A percentile compares a stretch with the other conserved stretches of the same genome.
Conservation (phyloP, 2,888 invertebrate genomes). For the Ernsta delagoae region DNA sequence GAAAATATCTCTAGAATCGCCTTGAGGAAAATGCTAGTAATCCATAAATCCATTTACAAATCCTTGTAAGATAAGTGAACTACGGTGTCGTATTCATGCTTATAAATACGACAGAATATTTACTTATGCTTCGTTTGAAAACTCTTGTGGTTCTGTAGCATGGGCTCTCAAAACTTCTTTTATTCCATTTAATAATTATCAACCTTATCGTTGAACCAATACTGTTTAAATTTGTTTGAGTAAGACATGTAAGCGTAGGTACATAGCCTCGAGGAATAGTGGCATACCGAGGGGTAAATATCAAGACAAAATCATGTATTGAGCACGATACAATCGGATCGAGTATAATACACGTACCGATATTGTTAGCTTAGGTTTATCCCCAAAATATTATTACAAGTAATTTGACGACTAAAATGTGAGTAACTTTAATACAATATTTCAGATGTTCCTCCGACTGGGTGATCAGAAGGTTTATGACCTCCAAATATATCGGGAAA, state of each 20-base stretch:
- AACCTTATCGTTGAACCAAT: neutral
- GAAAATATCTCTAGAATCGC: constrained; percentile 11
- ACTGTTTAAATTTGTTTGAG: constrained; percentile 6
- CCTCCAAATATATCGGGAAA: constrained; percentile 8
- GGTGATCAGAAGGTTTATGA: constrained; percentile 2
- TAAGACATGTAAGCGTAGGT: neutral
- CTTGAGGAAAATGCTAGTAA: constrained; percentile 37
- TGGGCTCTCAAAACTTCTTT: neutral
- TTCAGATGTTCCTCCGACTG: neutral
- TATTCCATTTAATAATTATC: neutral
- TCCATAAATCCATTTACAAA: constrained; percentile 46
- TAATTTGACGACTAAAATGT: constrained; percentile 14
- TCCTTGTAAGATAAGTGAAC: constrained; percentile 47
- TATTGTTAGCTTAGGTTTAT: constrained; percentile 17
- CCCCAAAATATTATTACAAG: constrained; percentile 22
- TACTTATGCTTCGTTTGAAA: neutral
- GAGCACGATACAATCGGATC: constrained; percentile 16
- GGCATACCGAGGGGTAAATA: constrained; percentile 20
- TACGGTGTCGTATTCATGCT: constrained; percentile 40
- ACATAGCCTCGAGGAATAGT: constrained; percentile 16
- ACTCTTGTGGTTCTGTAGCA: neutral
- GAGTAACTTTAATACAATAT: constrained; percentile 13
- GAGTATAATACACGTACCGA: neutral
- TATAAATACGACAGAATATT: neutral
- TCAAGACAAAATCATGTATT: constrained; percentile 10